Evolutionary conservation across 2,888 invertebrate species (phyloP).

Genomic region (Timandra comae): DNA sequence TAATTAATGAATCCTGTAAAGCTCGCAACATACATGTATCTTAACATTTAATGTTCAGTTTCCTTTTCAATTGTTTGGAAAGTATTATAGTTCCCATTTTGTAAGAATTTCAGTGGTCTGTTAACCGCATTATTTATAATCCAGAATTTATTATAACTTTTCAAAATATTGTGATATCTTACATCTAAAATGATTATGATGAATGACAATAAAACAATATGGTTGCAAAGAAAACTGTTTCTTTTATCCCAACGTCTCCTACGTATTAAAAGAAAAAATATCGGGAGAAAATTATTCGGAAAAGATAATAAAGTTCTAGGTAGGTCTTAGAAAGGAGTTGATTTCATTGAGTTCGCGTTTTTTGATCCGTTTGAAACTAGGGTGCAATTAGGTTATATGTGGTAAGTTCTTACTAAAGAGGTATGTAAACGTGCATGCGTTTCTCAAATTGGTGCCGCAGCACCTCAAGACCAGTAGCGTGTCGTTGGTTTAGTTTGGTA

Average conservation of each 20-base stretch:
- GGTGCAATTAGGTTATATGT: slow-evolving; percentile 11
- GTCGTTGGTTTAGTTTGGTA: slow-evolving; percentile 48
- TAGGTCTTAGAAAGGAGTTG: too few relatives aligned
- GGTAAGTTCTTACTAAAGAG: slow-evolving; percentile 21
- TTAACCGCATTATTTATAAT: slow-evolving; percentile 41
- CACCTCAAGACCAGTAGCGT: slow-evolving; percentile 27
- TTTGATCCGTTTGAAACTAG: background rate
- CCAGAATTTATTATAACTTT: slow-evolving; percentile 29
- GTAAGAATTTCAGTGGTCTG: slow-evolving; percentile 44
- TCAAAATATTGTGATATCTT: slow-evolving; percentile 47
- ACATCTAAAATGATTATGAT: slow-evolving; percentile 16
- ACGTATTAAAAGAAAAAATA: slow-evolving; percentile 10
- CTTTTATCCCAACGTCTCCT: slow-evolving; percentile 66
- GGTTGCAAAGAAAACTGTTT: slow-evolving; percentile 65
- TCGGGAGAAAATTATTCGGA: slow-evolving; percentile 1
- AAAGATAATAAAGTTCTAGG: background rate
- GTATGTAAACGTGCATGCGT: slow-evolving; percentile 27
- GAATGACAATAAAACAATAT: slow-evolving; percentile 56
- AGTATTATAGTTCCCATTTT: slow-evolving; percentile 31
- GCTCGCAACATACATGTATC: too few relatives aligned
- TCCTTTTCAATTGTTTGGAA: slow-evolving; percentile 33
- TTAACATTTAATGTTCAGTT: too few relatives aligned
- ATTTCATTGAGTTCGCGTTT: too few relatives aligned
- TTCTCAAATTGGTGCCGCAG: slow-evolving; percentile 9
- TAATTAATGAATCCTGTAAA: too few relatives aligned